Evolutionary conservation across 2,797 vertebrate genomes (phyloP), one percentile per base, ranked within the genome.

Genomic region (Eulemur mongoz): DNA sequence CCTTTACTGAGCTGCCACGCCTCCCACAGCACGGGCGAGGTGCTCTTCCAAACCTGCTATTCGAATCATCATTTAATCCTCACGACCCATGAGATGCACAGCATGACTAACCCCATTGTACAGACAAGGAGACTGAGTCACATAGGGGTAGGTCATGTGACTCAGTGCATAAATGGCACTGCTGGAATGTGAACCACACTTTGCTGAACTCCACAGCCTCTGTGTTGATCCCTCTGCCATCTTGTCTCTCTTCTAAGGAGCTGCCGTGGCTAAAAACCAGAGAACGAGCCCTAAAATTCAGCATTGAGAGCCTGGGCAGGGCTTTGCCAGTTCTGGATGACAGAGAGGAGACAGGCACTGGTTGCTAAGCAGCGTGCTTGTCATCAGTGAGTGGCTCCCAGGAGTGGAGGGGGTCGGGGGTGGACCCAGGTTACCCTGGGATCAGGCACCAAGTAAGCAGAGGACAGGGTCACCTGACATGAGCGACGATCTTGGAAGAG

Each of bases 361-460:
- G 80, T 86, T 93, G 93, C 91, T 89, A 92, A 95, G 94, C 80
- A 94, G 92, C 69, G 32, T 22, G 32, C 67, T 20, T 35, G 15
- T 61, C 25, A 38, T 50, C 59, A 22, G 0, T n/a, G 63, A 48
- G 30, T 12, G 38, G 32, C 14, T 48, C 59, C 78, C 17, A 7
- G n/a, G 69, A 83, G 18, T 5, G 7, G 48, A 69, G 50, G 0
- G 27, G 4, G 12, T n/a, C 57, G 2, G 0, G 0, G 13, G 48
- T 1, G 23, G 14, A 30, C 4, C 59, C 54, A 30, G 45, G 45
- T 22, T 30, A 48, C 18, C 72, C 38, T 0, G 10, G 54, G 69
- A 82, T 43, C n/a, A 10, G 22, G 43, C 61, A 10, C 35, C 9
- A 43, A 35, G 76, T 76, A 48, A 54, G 43, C 89, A 83, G 54